Evolutionary conservation across 2,888 invertebrate species (phyloP).

Genomic region (Trachelus iudaicus): DNA sequence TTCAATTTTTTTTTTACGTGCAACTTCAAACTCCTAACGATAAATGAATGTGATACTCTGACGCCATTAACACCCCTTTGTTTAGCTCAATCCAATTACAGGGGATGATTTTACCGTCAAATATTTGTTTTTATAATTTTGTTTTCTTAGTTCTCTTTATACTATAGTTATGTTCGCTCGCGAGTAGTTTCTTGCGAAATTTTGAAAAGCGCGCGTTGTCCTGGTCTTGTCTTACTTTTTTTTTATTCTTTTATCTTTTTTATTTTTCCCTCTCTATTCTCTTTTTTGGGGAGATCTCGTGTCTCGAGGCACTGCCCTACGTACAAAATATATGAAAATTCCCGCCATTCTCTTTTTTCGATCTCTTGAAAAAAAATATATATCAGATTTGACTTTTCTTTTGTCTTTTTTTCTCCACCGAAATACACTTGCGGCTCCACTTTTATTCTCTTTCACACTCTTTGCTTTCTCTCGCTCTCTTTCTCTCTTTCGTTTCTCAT

Average conservation of each 20-base stretch:
- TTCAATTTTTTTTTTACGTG: background rate
- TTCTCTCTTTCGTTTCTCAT: slow-evolving; percentile 1
- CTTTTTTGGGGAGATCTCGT: background rate
- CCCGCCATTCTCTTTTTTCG: too few species aligned
- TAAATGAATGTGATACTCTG: background rate
- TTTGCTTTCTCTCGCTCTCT: slow-evolving; percentile 9
- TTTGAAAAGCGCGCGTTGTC: background rate
- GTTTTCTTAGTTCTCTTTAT: background rate
- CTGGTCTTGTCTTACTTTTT: too few species aligned
- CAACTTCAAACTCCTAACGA: background rate
- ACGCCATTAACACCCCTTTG: background rate
- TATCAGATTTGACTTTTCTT: too few species aligned
- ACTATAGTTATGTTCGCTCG: background rate
- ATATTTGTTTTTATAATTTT: background rate
- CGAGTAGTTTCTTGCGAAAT: background rate
- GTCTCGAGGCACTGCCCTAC: background rate
- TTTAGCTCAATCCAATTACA: background rate
- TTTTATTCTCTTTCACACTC: background rate
- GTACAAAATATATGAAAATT: background rate
- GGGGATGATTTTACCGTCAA: background rate
- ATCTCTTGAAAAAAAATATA: too few species aligned
- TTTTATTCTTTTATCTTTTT: background rate
- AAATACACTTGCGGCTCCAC: too few species aligned
- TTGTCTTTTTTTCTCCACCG: too few species aligned
- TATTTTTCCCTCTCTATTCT: too few species aligned